These are phyloP conservation scores for Oreochromis spilurus DNA, from an alignment of 2,113 vertebrate species.

Conservation along the genomic window DNA sequence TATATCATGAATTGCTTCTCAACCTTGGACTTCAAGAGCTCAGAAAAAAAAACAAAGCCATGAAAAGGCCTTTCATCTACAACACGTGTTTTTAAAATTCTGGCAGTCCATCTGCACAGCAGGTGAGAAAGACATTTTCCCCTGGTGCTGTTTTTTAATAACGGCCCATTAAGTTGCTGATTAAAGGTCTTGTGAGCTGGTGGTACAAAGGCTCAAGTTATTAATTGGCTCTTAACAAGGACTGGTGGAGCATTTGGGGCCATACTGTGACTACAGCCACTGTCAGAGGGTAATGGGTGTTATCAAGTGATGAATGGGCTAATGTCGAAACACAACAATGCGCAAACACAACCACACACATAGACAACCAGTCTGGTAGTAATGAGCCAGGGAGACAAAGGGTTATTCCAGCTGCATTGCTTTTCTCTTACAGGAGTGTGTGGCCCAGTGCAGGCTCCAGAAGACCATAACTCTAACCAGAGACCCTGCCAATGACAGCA, in stretches of 20 bases:
- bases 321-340: slow-evolving; percentile 2
- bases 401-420: slow-evolving; percentile 34
- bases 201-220: slow-evolving; percentile 34
- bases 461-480: slow-evolving; percentile 45
- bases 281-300: slow-evolving; percentile 47
- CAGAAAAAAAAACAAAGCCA: neutral
- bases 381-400: slow-evolving; percentile 33
- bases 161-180: slow-evolving; percentile 63
- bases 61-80: slow-evolving; percentile 1
- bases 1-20: neutral
- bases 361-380: neutral
- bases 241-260: slow-evolving; percentile 8
- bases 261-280: slow-evolving; percentile 26
- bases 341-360: neutral
- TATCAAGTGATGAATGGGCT: slow-evolving; percentile 59
- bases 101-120: slow-evolving; percentile 17
- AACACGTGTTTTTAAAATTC: neutral
- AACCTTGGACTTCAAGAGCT: neutral
- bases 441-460: slow-evolving; percentile 30
- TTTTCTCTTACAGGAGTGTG: slow-evolving; percentile 36
- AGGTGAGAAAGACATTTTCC: slow-evolving; percentile 40
- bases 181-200: slow-evolving; percentile 51
- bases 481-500: slow-evolving; percentile 24
- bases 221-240: slow-evolving; percentile 60
- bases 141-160: slow-evolving; percentile 40